These are phyloP conservation scores for Caradrina kadenii DNA, from an alignment of 2,888 invertebrate genomes.

Conservation along the genomic window DNA sequence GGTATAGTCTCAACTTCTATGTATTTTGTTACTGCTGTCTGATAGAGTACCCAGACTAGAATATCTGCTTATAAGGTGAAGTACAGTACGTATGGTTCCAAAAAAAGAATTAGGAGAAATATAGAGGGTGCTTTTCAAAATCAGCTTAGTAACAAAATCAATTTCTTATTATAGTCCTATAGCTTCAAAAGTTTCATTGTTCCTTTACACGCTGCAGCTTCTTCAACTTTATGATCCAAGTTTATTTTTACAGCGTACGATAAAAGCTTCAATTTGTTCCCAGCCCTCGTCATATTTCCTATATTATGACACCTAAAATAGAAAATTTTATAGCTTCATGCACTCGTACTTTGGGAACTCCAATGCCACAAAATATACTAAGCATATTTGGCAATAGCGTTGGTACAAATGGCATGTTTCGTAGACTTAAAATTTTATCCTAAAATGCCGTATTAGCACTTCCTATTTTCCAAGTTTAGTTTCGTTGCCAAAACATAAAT, in stretches of 20 bases:
- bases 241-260: conserved; percentile 41
- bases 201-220: conserved; percentile 2
- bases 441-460: neutral
- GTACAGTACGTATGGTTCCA: too few species aligned
- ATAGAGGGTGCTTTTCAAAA: neutral
- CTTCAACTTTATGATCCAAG: conserved; percentile 19
- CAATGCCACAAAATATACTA: neutral
- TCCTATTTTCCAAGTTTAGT: conserved; percentile 1
- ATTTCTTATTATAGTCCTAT: neutral
- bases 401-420: neutral
- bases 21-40: too few species aligned
- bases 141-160: neutral
- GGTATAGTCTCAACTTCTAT: too few species aligned
- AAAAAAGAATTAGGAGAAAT: neutral
- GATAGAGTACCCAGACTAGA: too few species aligned
- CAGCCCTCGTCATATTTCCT: conserved; percentile 7
- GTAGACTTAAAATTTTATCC: neutral
- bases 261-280: conserved; percentile 27
- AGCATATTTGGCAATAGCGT: conserved; percentile 5
- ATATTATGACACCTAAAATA: conserved; percentile 30
- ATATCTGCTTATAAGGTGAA: too few species aligned
- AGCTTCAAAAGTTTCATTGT: conserved; percentile 1
- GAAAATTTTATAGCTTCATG: conserved; percentile 27
- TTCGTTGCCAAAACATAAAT: conserved; percentile 39
- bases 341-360: conserved; percentile 11